Conservation (phyloP, 2,797 vertebrate species). For the Euthynnus affinis region DNA sequence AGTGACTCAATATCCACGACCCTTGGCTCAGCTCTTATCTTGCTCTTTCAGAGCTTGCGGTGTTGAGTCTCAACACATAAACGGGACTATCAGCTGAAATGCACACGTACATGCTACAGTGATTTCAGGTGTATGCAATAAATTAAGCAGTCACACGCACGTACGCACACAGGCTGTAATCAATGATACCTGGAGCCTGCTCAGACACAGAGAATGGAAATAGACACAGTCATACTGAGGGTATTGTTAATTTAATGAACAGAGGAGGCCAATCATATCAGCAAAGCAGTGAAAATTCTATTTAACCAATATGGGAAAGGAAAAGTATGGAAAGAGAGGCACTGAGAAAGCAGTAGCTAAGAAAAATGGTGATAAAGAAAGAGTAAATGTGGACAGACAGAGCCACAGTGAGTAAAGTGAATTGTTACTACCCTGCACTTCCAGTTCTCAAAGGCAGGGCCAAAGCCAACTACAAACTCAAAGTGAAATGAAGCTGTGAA, state of each 20-base stretch:
- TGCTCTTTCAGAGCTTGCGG: constrained; percentile 60
- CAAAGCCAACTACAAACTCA: constrained; percentile 65
- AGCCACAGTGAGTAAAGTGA: constrained; percentile 34
- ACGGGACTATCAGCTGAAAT: constrained; percentile 63
- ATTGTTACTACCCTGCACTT: constrained; percentile 58
- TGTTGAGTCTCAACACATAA: constrained; percentile 52
- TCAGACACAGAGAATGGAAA: constrained; percentile 48
- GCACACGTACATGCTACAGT: constrained; percentile 56
- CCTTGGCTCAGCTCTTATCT: constrained; percentile 73
- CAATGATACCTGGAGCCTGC: constrained; percentile 59
- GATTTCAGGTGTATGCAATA: constrained; percentile 51
- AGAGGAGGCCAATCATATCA: constrained; percentile 49
- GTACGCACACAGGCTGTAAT: constrained; percentile 41
- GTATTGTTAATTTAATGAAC: constrained; percentile 57
- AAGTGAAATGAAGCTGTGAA: constrained; percentile 71
- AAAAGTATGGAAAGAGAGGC: constrained; percentile 17
- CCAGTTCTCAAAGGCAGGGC: constrained; percentile 69
- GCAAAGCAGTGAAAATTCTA: constrained; percentile 49
- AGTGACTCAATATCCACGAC: constrained; percentile 64
- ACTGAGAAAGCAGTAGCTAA: constrained; percentile 6
- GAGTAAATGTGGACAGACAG: constrained; percentile 42
- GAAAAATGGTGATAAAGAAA: constrained; percentile 48
- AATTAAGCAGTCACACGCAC: constrained; percentile 55
- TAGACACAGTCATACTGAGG: constrained; percentile 28
- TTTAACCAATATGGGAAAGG: constrained; percentile 23